A percentile compares a stretch with the other conserved stretches of the same genome.
phyloP scores from a whole-genome alignment of 2,113 vertebrate species.

The Nothobranchius furzeri region DNA sequence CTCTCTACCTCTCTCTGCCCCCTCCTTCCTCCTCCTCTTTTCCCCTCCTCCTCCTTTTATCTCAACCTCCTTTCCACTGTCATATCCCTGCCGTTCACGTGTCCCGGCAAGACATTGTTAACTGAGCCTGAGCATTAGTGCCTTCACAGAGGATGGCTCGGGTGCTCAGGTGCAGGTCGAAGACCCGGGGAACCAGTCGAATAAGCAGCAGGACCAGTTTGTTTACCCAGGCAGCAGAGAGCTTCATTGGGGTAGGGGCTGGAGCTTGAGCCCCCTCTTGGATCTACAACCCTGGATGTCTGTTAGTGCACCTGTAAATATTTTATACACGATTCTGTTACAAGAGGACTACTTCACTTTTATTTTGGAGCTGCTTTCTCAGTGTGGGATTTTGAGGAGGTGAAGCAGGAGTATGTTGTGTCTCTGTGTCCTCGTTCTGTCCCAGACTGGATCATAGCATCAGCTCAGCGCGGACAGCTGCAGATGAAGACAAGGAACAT shows the following conservation, averaged over 20 bases:
- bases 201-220: conserved; percentile 41
- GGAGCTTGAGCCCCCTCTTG: conserved; percentile 31
- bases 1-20: conserved; percentile 37
- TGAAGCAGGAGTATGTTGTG: conserved; percentile 12
- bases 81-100: conserved; percentile 57
- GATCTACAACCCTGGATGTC: conserved; percentile 35
- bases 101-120: conserved; percentile 46
- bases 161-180: conserved; percentile 52
- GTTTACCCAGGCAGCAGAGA: conserved; percentile 33
- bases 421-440: conserved; percentile 23
- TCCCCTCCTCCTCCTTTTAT: conserved; percentile 14
- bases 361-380: conserved; percentile 21
- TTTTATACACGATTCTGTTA: conserved; percentile 24
- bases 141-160: conserved; percentile 76
- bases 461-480: conserved; percentile 32
- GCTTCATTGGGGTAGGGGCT: conserved; percentile 32
- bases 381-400: conserved; percentile 9
- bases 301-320: conserved; percentile 7
- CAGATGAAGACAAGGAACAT: conserved; percentile 40
- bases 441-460: conserved; percentile 43
- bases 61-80: conserved; percentile 57
- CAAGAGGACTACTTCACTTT: conserved; percentile 9
- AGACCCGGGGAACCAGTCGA: conserved; percentile 41
- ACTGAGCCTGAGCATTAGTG: conserved; percentile 36
- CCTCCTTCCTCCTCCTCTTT: conserved; percentile 9